phyloP scores from a whole-genome alignment of 2,113 vertebrate genomes.

The Arizona elegans region DNA sequence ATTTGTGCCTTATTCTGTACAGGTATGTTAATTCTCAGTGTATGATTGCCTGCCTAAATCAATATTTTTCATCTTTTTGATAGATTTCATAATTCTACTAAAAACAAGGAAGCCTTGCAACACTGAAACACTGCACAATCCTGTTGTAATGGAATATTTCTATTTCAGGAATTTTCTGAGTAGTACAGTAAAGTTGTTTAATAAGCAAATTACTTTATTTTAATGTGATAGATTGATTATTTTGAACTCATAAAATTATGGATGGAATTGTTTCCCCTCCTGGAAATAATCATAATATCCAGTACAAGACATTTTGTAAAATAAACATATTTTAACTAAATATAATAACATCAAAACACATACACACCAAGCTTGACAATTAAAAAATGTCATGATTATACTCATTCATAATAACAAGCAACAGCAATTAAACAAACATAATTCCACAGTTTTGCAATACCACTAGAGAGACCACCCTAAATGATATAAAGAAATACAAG shows the following conservation, averaged over 20 bases:
- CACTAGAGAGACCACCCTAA: neutral
- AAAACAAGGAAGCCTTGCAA: neutral
- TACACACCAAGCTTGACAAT: neutral
- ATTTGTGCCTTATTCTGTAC: neutral
- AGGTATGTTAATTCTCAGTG: neutral
- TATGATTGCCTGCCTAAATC: neutral
- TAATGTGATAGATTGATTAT: neutral
- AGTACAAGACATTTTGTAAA: neutral
- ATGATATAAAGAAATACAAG: neutral
- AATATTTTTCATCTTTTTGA: neutral
- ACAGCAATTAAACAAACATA: neutral
- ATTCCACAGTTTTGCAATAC: neutral
- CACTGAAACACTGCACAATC: neutral
- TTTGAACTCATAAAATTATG: neutral
- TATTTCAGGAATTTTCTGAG: neutral
- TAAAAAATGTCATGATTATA: neutral
- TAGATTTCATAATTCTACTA: neutral
- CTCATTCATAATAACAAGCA: neutral
- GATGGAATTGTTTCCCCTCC: neutral
- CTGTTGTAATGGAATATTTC: neutral
- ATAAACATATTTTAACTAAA: neutral
- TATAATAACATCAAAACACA: neutral
- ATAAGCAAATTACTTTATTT: neutral
- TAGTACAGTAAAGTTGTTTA: neutral
- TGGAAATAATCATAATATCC: neutral